These are phyloP conservation scores for Nettapus auritus DNA, from an alignment of 2,113 vertebrate species.

Conservation along the genomic window DNA sequence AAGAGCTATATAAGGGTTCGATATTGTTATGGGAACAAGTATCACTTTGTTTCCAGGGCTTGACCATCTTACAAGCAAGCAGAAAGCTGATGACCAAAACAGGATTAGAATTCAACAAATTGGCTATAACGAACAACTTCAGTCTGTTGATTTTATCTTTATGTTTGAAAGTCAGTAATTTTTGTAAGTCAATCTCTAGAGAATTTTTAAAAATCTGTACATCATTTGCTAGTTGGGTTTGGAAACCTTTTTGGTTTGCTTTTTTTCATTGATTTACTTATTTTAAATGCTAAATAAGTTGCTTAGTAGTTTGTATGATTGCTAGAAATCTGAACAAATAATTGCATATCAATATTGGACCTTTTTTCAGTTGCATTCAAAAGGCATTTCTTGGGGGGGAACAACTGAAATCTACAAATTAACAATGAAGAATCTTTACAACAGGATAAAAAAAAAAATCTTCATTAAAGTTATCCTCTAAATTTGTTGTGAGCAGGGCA, in stretches of 20 bases:
- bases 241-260: background rate
- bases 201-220: background rate
- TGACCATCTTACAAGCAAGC: background rate
- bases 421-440: background rate
- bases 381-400: background rate
- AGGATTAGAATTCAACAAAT: constrained; percentile 24
- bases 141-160: background rate
- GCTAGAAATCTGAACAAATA: background rate
- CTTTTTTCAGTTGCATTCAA: background rate
- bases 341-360: background rate
- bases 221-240: background rate
- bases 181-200: background rate
- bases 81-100: background rate
- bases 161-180: background rate
- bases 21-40: constrained; percentile 31
- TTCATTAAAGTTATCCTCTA: background rate
- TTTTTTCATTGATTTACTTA: background rate
- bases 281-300: background rate
- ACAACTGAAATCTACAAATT: background rate
- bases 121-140: constrained; percentile 3
- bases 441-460: background rate
- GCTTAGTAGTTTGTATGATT: background rate
- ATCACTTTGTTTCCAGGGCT: constrained; percentile 33
- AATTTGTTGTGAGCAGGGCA: background rate
- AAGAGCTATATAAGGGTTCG: background rate